Conservation (phyloP, 2,888 invertebrate species). For the Julus scandinavius region DNA sequence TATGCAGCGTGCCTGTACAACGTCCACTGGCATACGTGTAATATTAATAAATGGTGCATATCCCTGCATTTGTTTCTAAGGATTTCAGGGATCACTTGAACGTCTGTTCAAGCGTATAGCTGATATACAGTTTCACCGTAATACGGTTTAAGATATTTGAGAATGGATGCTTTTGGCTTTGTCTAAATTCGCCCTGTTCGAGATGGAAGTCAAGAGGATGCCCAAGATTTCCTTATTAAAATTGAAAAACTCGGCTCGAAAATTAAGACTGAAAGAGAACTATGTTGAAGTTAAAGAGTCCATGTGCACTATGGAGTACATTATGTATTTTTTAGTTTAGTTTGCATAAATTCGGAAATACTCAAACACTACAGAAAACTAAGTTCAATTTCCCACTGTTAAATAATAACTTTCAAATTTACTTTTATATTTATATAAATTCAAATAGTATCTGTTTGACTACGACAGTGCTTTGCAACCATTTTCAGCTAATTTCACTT, state of each 20-base stretch:
- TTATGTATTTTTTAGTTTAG: too few species aligned
- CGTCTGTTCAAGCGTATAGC: neutral
- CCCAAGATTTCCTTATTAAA: neutral
- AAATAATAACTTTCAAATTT: too few species aligned
- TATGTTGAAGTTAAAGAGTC: too few species aligned
- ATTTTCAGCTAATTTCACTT: too few species aligned
- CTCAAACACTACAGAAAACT: too few species aligned
- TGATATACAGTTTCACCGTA: neutral
- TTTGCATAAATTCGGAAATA: too few species aligned
- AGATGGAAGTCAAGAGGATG: neutral
- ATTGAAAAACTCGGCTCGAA: neutral
- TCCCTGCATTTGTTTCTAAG: neutral
- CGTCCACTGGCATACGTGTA: neutral
- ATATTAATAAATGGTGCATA: neutral
- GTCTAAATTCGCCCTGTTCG: neutral
- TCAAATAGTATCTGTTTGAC: too few species aligned
- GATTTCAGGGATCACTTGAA: neutral
- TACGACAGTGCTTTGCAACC: too few species aligned
- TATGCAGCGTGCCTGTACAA: neutral
- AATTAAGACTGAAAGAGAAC: too few species aligned
- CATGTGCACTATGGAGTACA: too few species aligned
- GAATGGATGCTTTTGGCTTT: neutral
- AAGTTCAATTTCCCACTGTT: too few species aligned
- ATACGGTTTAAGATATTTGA: constrained; percentile 19
- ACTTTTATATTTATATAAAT: too few species aligned